A percentile compares a stretch with the other conserved stretches of the same genome.
phyloP scores from a whole-genome alignment of 2,113 vertebrate genomes.

The Crotalus tigris region DNA sequence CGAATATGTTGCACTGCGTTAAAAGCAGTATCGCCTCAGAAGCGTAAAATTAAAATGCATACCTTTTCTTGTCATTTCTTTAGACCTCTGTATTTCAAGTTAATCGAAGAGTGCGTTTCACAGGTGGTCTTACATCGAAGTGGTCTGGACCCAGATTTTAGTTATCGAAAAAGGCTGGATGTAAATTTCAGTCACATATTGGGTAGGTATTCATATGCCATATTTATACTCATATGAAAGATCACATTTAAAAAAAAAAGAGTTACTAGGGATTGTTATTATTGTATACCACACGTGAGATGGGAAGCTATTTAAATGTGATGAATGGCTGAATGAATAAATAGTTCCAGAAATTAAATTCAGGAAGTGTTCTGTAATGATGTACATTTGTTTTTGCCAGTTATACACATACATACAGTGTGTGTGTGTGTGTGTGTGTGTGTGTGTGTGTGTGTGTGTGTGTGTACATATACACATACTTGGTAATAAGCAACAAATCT shows the following conservation, averaged over 20 bases:
- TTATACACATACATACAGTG: not conserved
- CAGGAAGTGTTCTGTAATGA: not conserved
- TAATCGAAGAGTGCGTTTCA: constrained; percentile 95
- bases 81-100: constrained; percentile 95
- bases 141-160: constrained; percentile 93
- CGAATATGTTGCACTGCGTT: not conserved
- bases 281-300: not conserved
- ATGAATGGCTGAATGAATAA: not conserved
- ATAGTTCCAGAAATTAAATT: not conserved
- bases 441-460: no score
- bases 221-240: not conserved
- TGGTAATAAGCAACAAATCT: not conserved
- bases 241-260: not conserved
- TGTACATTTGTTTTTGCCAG: not conserved
- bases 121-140: constrained; percentile 94
- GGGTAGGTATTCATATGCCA: constrained; percentile 71
- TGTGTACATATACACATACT: not conserved
- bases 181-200: constrained; percentile 89
- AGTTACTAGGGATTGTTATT: not conserved
- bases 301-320: not conserved
- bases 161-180: constrained; percentile 92
- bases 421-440: no score
- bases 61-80: constrained; percentile 34
- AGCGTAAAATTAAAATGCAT: not conserved
- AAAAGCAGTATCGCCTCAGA: not conserved